Percentiles rank a stretch among this genome's conserved stretches.
Evolutionary conservation across 2,888 invertebrate species (phyloP).

Genomic region (Neoaliturus tenellus): DNA sequence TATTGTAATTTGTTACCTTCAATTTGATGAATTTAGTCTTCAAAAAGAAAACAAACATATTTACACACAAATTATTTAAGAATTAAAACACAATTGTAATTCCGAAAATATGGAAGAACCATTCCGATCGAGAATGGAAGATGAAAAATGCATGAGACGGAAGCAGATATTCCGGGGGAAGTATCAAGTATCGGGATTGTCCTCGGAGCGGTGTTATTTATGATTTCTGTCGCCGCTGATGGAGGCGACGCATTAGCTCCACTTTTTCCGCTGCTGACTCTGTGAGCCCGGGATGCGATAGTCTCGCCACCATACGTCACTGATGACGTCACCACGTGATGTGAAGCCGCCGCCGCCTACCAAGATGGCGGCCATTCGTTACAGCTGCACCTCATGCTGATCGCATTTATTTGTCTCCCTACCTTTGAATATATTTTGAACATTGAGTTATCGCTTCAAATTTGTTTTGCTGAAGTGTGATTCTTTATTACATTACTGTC

Average conservation of each 20-base stretch:
- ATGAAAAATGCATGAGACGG: neutral
- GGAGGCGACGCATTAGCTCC: slow-evolving; percentile 7
- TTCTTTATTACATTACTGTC: too few relatives aligned
- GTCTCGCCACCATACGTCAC: neutral
- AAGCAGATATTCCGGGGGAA: neutral
- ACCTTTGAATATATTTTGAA: neutral
- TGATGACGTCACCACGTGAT: neutral
- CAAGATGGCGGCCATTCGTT: neutral
- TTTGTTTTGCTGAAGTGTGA: neutral
- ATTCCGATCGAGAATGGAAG: too few relatives aligned
- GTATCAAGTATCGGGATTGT: slow-evolving; percentile 3
- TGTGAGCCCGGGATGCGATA: neutral
- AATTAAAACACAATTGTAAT: too few relatives aligned
- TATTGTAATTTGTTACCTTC: too few relatives aligned
- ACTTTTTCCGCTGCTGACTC: slow-evolving; percentile 29
- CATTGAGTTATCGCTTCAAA: neutral
- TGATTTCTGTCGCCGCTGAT: slow-evolving; percentile 26
- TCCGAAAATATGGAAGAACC: too few relatives aligned
- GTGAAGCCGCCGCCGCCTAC: slow-evolving; percentile 2
- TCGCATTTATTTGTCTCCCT: neutral
- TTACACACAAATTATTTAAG: too few relatives aligned
- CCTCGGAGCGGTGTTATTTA: neutral
- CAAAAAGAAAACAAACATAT: too few relatives aligned
- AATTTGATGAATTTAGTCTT: too few relatives aligned
- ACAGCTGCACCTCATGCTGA: neutral